Percentiles rank a stretch among this genome's conserved stretches.
Evolutionary conservation across 2,888 invertebrate genomes (phyloP).

Genomic region (Sicus ferrugineus): DNA sequence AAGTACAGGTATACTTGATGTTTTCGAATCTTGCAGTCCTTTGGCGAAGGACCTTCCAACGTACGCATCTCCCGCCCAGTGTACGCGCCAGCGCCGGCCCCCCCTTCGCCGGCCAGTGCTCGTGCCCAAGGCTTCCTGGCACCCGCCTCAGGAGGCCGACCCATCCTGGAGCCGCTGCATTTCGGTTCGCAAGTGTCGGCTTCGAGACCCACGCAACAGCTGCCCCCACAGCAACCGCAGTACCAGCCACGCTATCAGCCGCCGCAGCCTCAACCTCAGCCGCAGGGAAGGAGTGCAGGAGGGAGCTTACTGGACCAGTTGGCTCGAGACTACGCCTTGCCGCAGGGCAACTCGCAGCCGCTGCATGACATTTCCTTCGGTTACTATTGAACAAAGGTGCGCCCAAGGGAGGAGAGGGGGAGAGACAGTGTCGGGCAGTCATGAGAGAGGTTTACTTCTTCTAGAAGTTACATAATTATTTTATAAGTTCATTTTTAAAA

Average conservation of each 20-base stretch:
- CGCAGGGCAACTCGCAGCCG: conserved; percentile 73
- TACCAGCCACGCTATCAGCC: conserved; percentile 52
- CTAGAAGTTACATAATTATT: no score
- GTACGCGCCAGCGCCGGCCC: conserved; percentile 57
- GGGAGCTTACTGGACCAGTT: conserved; percentile 79
- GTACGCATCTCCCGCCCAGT: conserved; percentile 60
- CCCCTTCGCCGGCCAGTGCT: conserved; percentile 55
- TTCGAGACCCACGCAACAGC: conserved; percentile 52
- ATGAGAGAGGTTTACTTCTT: neutral
- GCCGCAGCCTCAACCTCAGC: conserved; percentile 47
- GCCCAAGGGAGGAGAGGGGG: neutral
- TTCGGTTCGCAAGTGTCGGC: conserved; percentile 49
- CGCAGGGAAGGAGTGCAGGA: conserved; percentile 56
- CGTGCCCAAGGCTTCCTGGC: conserved; percentile 58
- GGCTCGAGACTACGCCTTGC: conserved; percentile 81
- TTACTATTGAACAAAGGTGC: conserved; percentile 69
- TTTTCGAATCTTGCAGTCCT: conserved; percentile 41
- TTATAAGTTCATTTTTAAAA: no score
- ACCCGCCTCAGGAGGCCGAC: conserved; percentile 58
- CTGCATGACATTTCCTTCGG: conserved; percentile 86
- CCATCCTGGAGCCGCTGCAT: conserved; percentile 53
- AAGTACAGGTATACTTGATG: neutral
- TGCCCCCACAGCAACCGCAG: conserved; percentile 46
- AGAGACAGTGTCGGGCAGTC: neutral
- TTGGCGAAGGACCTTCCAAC: conserved; percentile 59